phyloP scores from a whole-genome alignment of 2,797 vertebrate genomes.

The Echiichthys vipera region DNA sequence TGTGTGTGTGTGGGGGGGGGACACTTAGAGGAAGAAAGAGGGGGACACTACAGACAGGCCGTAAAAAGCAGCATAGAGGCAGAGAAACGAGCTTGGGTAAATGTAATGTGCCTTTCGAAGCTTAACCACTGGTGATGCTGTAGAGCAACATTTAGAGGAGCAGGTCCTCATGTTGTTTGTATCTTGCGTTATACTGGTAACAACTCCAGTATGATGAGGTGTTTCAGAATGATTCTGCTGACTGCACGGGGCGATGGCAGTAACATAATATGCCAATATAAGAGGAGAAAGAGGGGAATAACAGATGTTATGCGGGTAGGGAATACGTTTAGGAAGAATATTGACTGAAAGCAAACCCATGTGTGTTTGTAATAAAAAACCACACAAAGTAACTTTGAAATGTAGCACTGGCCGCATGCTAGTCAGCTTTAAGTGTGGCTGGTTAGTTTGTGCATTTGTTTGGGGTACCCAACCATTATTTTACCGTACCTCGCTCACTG shows the following conservation, averaged over 20 bases:
- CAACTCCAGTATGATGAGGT: not conserved
- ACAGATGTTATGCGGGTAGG: too few species aligned
- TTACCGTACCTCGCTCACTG: not conserved
- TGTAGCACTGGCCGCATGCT: constrained; percentile 3
- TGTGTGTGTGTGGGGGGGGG: not conserved
- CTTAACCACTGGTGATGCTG: not conserved
- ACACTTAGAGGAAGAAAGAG: not conserved
- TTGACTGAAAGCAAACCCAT: not conserved
- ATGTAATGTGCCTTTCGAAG: not conserved
- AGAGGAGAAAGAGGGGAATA: too few species aligned
- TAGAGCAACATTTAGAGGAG: not conserved
- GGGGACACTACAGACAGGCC: not conserved
- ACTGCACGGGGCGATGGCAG: not conserved
- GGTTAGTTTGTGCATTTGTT: not conserved
- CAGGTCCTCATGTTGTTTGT: not conserved
- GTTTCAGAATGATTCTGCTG: not conserved
- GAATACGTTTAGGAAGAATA: not conserved
- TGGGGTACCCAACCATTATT: not conserved
- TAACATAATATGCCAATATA: not conserved
- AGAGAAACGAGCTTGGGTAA: not conserved
- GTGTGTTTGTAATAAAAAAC: constrained; percentile 1
- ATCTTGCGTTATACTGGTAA: not conserved
- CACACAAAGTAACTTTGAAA: not conserved
- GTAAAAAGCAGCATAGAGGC: not conserved
- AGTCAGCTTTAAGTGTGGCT: not conserved